phyloP scores from a whole-genome alignment of 2,113 vertebrate species.

The Microtus richardsoni region DNA sequence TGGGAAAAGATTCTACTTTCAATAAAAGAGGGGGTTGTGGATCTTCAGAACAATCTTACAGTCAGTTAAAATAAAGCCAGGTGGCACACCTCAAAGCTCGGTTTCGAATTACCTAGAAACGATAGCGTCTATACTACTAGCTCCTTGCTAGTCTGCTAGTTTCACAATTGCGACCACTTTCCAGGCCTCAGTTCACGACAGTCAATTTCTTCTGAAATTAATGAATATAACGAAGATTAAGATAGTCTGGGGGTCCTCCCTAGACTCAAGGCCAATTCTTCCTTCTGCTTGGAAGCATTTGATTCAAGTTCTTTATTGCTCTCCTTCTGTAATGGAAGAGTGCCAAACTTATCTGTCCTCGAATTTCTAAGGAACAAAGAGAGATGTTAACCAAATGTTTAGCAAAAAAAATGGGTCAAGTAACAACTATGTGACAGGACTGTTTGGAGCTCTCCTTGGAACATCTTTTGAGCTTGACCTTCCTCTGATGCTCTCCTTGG shows the following conservation, averaged over 20 bases:
- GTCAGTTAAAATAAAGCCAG: conserved; percentile 1
- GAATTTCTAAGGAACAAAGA: conserved; percentile 49
- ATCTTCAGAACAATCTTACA: not conserved
- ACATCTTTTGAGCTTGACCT: conserved; percentile 68
- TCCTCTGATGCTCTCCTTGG: conserved; percentile 50
- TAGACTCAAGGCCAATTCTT: conserved; percentile 15
- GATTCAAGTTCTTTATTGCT: conserved; percentile 18
- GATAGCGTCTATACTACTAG: not conserved
- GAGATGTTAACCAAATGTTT: conserved; percentile 8
- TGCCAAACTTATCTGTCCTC: not conserved
- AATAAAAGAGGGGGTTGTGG: not conserved
- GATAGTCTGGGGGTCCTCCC: not conserved
- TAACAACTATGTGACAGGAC: not conserved
- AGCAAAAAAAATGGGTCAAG: conserved; percentile 48
- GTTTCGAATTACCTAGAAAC: not conserved
- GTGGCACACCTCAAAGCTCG: not conserved
- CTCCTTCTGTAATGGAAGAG: not conserved
- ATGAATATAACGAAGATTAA: conserved; percentile 58
- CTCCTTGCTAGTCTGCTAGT: not conserved
- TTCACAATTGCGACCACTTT: conserved; percentile 10
- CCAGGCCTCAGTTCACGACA: not conserved
- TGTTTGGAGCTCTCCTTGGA: conserved; percentile 46
- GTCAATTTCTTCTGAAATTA: conserved; percentile 53
- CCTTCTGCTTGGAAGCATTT: conserved; percentile 43
- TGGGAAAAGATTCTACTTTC: not conserved